These are phyloP conservation scores for Chiroxiphia lanceolata DNA, from an alignment of 2,797 vertebrate genomes.

Conservation along the genomic window DNA sequence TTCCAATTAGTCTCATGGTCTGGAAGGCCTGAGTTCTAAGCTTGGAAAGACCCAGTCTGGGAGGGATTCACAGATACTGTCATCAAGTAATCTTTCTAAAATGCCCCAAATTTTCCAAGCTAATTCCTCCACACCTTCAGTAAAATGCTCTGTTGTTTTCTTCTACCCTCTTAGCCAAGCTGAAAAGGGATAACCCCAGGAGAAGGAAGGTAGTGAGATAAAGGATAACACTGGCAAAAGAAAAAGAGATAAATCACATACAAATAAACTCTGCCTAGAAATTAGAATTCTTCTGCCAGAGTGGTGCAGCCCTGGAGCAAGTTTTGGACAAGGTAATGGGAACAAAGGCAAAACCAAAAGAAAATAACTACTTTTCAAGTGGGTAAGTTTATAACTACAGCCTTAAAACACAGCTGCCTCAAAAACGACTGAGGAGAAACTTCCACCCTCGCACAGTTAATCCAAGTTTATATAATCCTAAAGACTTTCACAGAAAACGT, in stretches of 20 bases:
- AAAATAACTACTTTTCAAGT: not conserved
- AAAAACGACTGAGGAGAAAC: not conserved
- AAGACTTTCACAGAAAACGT: constrained; percentile 32
- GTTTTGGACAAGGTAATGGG: not conserved
- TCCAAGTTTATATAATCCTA: constrained; percentile 27
- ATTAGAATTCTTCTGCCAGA: not conserved
- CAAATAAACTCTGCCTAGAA: not conserved
- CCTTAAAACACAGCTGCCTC: constrained; percentile 1
- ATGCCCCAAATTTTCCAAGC: not conserved
- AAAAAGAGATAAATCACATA: not conserved
- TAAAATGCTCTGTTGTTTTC: not conserved
- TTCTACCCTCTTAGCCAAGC: not conserved
- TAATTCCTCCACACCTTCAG: not conserved
- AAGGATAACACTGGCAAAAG: not conserved
- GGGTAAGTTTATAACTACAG: not conserved
- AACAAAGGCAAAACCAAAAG: not conserved
- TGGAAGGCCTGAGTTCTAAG: not conserved
- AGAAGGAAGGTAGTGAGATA: not conserved
- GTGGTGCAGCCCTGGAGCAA: not conserved
- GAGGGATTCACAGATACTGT: not conserved
- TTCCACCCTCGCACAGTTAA: not conserved
- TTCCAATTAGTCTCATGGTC: not conserved
- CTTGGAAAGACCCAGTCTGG: not conserved
- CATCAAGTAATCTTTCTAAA: not conserved
- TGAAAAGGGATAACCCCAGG: not conserved